Base-by-base conservation (phyloP, 2,888 invertebrate species). In the Alviniconcha strummeri region DNA sequence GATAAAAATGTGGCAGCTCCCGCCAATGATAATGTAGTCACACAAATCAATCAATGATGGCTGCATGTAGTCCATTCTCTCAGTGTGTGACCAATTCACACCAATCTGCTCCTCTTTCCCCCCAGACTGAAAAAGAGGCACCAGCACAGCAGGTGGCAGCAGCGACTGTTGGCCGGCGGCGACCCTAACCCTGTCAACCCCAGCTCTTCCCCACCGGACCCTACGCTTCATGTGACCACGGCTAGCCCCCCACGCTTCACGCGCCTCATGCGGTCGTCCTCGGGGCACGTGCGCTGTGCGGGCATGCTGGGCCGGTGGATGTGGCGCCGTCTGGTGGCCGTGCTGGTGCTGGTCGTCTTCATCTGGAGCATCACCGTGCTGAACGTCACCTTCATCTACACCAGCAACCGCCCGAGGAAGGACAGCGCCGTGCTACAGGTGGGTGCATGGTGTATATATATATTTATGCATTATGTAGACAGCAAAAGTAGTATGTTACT, bases 361-460 rank as follows among this genome's bases (percentile, higher is more conserved):
- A 80, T 89, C 75, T 90, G 89, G 89, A 87, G 85, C 7, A 84
- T 88, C 82, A 88, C 88, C 17, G 77, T 89, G 75, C 83, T 88
- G 75, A 89, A 89, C 76, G 84, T 89, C 67, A 87, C 88, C n/a
- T 79, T 88, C 52, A 87, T 86, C 64, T 85, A 82, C 82, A 80
- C 74, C 57, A 87, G 84, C 80, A 74, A 81, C 80, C 84, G 81
- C 60, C 84, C 84, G 1, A 82, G 78, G 52, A 77, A 83, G 8
- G 83, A 84, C 72, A 89, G 88, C 67, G 85, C 86, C 15, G 82
- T 87, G 56, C 81, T 89, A 71, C 88, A 88, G 87, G 89, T 89
- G 54, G 17, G 52, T 0, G 13, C 7, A 17, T 13, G 52, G 8
- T 19, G 52, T 7, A 6, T 9, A 7, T 36, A 36, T 36, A 36